These are phyloP conservation scores for Cirrhinus mrigala DNA, from an alignment of 2,797 vertebrate genomes.

Conservation along the genomic window DNA sequence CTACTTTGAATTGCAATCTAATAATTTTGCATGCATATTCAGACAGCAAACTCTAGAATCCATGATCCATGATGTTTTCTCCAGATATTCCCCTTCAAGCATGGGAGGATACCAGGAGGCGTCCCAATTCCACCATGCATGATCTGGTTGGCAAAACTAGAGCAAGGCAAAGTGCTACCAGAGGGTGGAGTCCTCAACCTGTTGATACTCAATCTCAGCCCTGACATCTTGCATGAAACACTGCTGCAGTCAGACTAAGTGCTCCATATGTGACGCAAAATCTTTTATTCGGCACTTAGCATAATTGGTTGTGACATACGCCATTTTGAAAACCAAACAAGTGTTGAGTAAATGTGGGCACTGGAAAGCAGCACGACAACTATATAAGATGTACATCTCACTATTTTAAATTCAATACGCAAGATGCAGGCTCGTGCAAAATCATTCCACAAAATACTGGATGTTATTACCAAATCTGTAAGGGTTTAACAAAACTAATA, in stretches of 20 bases:
- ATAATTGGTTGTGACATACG: constrained; percentile 1
- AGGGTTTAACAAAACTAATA: background rate
- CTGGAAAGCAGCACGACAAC: background rate
- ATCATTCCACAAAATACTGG: background rate
- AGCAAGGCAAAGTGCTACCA: constrained; percentile 24
- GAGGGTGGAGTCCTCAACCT: constrained; percentile 42
- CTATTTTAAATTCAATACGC: background rate
- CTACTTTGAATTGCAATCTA: background rate
- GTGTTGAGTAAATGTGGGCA: background rate
- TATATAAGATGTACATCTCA: background rate
- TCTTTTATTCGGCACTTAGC: constrained; percentile 34
- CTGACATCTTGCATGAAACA: constrained; percentile 9
- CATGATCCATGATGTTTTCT: background rate
- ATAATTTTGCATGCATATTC: background rate
- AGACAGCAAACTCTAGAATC: background rate
- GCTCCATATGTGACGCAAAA: constrained; percentile 13
- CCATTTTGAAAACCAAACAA: constrained; percentile 26
- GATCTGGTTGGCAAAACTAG: constrained; percentile 11
- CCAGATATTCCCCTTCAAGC: background rate
- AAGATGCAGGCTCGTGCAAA: background rate
- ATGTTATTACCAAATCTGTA: background rate
- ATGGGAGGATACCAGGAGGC: constrained; percentile 6
- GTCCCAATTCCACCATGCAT: background rate
- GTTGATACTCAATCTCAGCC: constrained; percentile 39
- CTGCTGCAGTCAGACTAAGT: constrained; percentile 41